phyloP scores from a whole-genome alignment of 2,888 invertebrate genomes.

The Dione juno region DNA sequence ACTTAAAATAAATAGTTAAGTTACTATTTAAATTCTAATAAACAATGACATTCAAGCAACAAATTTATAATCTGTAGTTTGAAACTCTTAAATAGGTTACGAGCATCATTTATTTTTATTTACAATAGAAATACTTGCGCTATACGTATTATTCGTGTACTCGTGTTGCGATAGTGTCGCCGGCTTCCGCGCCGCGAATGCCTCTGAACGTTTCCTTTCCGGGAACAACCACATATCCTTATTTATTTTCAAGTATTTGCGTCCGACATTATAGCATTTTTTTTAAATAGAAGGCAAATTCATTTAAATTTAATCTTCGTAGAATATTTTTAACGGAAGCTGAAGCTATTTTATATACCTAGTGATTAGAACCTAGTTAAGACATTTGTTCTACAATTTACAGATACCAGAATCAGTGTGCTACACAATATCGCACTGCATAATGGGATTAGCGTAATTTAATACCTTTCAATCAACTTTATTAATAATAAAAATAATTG shows the following conservation, averaged over 20 bases:
- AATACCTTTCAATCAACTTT: no score
- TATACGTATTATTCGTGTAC: constrained; percentile 11
- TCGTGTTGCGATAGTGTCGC: constrained; percentile 21
- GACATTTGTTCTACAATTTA: no score
- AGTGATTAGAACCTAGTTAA: no score
- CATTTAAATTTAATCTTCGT: constrained; percentile 6
- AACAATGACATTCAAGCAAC: neutral
- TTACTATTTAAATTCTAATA: neutral
- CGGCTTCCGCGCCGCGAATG: constrained; percentile 38
- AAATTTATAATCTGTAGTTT: neutral
- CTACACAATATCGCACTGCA: no score
- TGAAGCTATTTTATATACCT: neutral
- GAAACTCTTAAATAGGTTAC: neutral
- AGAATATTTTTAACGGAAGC: neutral
- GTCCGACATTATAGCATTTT: constrained; percentile 18
- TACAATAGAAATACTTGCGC: constrained; percentile 7
- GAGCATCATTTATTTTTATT: neutral
- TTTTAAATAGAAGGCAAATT: constrained; percentile 18
- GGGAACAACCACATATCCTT: constrained; percentile 42
- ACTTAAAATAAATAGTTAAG: no score
- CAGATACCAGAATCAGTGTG: no score
- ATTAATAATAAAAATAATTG: no score
- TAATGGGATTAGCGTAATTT: no score
- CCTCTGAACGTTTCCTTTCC: constrained; percentile 32
- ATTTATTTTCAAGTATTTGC: constrained; percentile 42